These are phyloP conservation scores for Epicauta chinensis DNA, from an alignment of 1,140 invertebrate genomes.

Conservation along the genomic window DNA sequence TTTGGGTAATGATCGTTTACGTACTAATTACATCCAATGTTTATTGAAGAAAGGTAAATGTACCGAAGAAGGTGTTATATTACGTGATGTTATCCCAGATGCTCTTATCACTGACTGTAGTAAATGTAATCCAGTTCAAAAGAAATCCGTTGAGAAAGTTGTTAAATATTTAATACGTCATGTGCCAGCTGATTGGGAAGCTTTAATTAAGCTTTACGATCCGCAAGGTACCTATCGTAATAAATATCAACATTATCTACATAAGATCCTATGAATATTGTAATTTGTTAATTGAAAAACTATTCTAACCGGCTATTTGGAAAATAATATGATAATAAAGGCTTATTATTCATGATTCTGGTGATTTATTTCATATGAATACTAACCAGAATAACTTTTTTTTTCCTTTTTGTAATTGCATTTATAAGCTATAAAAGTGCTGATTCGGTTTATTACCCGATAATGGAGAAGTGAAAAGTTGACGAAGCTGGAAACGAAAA, in stretches of 20 bases:
- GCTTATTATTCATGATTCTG: no score
- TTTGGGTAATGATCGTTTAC: slow-evolving; percentile 46
- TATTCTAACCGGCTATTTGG: no score
- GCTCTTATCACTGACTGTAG: slow-evolving; percentile 36
- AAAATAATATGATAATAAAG: no score
- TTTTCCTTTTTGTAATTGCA: no score
- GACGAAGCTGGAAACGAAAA: no score
- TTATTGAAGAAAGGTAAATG: slow-evolving; percentile 47
- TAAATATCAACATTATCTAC: slow-evolving; percentile 5
- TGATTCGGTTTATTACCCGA: no score
- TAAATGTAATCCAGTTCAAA: slow-evolving; percentile 39
- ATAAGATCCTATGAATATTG: background rate
- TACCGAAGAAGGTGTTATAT: slow-evolving; percentile 43
- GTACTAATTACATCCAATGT: slow-evolving; percentile 49
- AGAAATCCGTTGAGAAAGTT: slow-evolving; percentile 31
- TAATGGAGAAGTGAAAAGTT: no score
- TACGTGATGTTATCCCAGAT: slow-evolving; percentile 32
- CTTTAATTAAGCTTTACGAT: slow-evolving; percentile 36
- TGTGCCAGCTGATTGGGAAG: slow-evolving; percentile 31
- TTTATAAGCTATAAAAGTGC: no score
- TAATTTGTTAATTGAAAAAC: no score
- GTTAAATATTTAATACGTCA: slow-evolving; percentile 34
- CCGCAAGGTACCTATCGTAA: slow-evolving; percentile 2
- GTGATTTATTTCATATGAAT: no score
- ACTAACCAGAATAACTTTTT: no score